These are phyloP conservation scores for Hippocampus mohnikei DNA, from an alignment of 2,113 vertebrate genomes.

Conservation along the genomic window DNA sequence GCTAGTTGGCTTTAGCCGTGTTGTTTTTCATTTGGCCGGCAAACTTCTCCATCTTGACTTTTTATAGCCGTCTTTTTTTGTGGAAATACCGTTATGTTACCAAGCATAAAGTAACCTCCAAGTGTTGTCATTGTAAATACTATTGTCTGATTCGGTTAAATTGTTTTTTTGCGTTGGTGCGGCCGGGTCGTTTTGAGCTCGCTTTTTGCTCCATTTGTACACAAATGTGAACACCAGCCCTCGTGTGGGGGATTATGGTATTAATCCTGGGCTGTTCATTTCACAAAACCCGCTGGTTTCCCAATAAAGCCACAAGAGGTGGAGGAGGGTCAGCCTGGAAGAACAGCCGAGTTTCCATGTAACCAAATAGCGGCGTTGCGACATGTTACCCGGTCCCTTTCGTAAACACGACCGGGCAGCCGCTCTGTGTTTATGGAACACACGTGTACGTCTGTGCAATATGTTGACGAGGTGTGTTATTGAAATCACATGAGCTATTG, in stretches of 20 bases:
- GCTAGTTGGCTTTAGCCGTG: slow-evolving; percentile 49
- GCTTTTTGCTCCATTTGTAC: not conserved
- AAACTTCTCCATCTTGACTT: not conserved
- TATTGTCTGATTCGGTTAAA: slow-evolving; percentile 32
- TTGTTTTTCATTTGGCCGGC: slow-evolving; percentile 54
- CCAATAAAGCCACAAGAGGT: slow-evolving; percentile 13
- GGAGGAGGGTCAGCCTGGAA: slow-evolving; percentile 24
- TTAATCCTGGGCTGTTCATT: slow-evolving; percentile 2
- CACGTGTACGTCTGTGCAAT: slow-evolving; percentile 16
- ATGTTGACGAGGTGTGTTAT: slow-evolving; percentile 4
- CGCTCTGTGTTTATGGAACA: not conserved
- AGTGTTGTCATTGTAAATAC: slow-evolving; percentile 38
- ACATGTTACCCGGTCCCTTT: slow-evolving; percentile 48
- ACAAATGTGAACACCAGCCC: slow-evolving; percentile 27
- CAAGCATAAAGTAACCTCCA: not conserved
- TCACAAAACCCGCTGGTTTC: not conserved
- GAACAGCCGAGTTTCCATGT: slow-evolving; percentile 41
- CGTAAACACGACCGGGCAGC: slow-evolving; percentile 38
- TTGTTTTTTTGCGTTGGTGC: not conserved
- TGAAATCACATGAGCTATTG: not conserved
- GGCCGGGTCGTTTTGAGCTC: not conserved
- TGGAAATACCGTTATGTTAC: too few species aligned
- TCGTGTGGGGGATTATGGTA: slow-evolving; percentile 17
- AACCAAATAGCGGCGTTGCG: slow-evolving; percentile 56
- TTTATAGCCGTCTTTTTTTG: not conserved